These are phyloP conservation scores for Amphiprion ocellaris DNA, from an alignment of 2,113 vertebrate species.

Conservation along the genomic window DNA sequence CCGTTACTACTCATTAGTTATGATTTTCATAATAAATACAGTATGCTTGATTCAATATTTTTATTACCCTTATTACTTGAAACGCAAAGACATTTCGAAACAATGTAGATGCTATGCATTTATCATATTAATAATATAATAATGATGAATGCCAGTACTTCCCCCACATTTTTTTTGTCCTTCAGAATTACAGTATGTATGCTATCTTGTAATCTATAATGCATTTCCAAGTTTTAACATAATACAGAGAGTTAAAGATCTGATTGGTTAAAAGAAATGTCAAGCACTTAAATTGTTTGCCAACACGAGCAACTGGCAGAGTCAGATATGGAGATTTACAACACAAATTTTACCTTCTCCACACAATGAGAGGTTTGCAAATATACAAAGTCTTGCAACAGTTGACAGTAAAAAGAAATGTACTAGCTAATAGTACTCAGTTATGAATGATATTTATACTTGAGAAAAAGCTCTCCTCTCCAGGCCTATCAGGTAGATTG, in stretches of 20 bases:
- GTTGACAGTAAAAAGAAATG: slow-evolving; percentile 68
- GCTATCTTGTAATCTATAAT: slow-evolving; percentile 66
- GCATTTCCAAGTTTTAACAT: slow-evolving; percentile 81
- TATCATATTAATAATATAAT: slow-evolving; percentile 81
- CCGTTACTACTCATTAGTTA: neutral
- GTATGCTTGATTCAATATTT: slow-evolving; percentile 79
- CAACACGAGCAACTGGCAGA: slow-evolving; percentile 75
- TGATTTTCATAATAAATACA: slow-evolving; percentile 44
- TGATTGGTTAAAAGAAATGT: slow-evolving; percentile 93
- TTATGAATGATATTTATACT: slow-evolving; percentile 63
- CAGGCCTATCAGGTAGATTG: slow-evolving; percentile 33
- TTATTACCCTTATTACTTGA: slow-evolving; percentile 85
- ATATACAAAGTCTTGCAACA: slow-evolving; percentile 74
- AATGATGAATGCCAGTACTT: slow-evolving; percentile 79
- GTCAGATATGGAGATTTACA: slow-evolving; percentile 74
- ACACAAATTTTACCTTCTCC: slow-evolving; percentile 58
- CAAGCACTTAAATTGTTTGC: slow-evolving; percentile 87
- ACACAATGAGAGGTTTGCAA: slow-evolving; percentile 67
- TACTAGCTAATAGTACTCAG: slow-evolving; percentile 59
- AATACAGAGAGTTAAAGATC: slow-evolving; percentile 92
- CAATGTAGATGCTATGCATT: slow-evolving; percentile 84
- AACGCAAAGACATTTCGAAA: slow-evolving; percentile 85
- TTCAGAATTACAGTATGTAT: slow-evolving; percentile 75
- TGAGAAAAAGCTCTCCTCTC: slow-evolving; percentile 44
- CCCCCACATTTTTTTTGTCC: slow-evolving; percentile 55